phyloP scores from a whole-genome alignment of 2,888 invertebrate species.

The Sphaerophoria rueppellii region DNA sequence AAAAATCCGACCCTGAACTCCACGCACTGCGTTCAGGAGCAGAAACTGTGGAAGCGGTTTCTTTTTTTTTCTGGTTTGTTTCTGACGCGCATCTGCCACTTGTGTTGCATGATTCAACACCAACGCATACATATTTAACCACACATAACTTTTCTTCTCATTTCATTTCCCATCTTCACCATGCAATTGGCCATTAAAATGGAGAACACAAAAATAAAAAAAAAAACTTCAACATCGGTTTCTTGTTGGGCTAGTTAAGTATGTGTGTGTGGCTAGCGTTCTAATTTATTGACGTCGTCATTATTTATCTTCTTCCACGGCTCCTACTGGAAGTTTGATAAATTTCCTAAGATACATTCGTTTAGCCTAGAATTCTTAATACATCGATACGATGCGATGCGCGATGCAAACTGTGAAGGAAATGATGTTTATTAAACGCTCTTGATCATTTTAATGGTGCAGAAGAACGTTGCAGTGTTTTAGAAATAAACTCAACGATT shows the following conservation, averaged over 20 bases:
- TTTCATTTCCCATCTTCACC: neutral
- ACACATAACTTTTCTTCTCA: neutral
- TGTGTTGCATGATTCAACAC: conserved; percentile 55
- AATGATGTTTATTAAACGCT: conserved; percentile 21
- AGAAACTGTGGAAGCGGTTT: conserved; percentile 24
- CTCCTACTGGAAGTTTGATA: conserved; percentile 45
- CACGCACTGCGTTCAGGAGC: neutral
- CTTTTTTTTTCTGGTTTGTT: conserved; percentile 26
- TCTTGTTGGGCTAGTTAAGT: conserved; percentile 27
- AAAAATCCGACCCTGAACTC: neutral
- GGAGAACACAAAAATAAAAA: conserved; percentile 16
- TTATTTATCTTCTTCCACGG: conserved; percentile 40
- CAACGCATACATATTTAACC: conserved; percentile 24
- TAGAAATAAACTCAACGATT: neutral
- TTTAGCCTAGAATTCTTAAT: conserved; percentile 53
- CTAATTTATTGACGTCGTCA: conserved; percentile 55
- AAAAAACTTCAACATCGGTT: conserved; percentile 1
- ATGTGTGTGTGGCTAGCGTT: conserved; percentile 48
- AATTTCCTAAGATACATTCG: conserved; percentile 49
- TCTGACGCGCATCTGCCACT: conserved; percentile 69
- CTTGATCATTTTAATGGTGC: conserved; percentile 43
- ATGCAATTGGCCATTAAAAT: conserved; percentile 39
- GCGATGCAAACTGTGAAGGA: neutral
- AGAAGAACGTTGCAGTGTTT: conserved; percentile 29
- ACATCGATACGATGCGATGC: conserved; percentile 19